phyloP scores from a whole-genome alignment of 2,888 invertebrate genomes.

The Chalcosyrphus nemorum region DNA sequence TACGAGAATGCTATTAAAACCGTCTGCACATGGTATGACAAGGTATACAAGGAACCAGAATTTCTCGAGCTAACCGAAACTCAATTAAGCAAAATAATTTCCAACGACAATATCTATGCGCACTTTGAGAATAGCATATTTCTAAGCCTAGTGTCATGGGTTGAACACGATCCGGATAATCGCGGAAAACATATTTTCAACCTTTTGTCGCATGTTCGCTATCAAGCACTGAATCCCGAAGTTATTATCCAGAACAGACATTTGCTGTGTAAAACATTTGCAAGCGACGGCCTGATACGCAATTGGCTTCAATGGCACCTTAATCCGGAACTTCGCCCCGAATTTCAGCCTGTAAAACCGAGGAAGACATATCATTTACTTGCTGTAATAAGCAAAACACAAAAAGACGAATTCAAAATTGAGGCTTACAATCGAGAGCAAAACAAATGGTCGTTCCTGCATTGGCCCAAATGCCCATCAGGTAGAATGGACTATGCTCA shows the following conservation, averaged over 20 bases:
- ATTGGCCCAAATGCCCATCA: background rate
- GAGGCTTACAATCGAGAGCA: too few species aligned
- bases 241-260: background rate
- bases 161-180: background rate
- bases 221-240: background rate
- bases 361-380: background rate
- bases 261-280: background rate
- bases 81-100: background rate
- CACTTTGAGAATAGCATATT: background rate
- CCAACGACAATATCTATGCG: background rate
- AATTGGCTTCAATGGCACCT: slow-evolving; percentile 5
- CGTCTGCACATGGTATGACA: background rate
- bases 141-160: background rate
- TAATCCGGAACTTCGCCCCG: background rate
- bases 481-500: background rate
- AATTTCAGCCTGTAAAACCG: background rate
- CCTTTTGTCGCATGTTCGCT: background rate
- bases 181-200: background rate
- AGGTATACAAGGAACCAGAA: background rate
- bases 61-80: background rate
- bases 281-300: background rate
- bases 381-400: background rate
- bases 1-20: background rate
- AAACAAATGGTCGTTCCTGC: background rate
- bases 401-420: background rate